These are phyloP conservation scores for Caenorhabditis latens DNA, from an alignment of 1,140 invertebrate genomes.

Conservation along the genomic window DNA sequence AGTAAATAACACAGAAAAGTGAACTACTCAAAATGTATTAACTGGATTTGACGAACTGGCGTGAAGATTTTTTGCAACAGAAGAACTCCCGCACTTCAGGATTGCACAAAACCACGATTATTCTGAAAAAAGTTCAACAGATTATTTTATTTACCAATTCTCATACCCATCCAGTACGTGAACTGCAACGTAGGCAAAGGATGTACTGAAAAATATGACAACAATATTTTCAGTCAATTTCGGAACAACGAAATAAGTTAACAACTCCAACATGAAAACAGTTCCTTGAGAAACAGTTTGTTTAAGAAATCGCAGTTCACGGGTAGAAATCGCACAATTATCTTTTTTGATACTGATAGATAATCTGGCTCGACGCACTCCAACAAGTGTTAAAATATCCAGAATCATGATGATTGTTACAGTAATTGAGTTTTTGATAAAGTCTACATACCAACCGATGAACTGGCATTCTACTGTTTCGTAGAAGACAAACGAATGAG, in stretches of 20 bases:
- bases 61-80: not conserved
- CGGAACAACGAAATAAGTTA: not conserved
- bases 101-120: not conserved
- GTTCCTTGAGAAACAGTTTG: not conserved
- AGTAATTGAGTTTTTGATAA: not conserved
- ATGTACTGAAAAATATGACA: not conserved
- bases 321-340: not conserved
- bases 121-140: not conserved
- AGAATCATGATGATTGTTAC: not conserved
- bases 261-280: constrained; percentile 2
- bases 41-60: no score
- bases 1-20: no score
- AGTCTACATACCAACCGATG: not conserved
- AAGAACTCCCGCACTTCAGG: not conserved
- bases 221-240: not conserved
- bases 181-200: not conserved
- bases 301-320: not conserved
- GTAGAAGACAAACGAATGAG: no score
- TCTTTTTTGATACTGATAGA: not conserved
- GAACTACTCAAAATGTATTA: no score
- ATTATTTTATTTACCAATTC: not conserved
- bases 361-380: not conserved
- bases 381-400: not conserved
- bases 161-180: not conserved
- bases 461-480: no score